Percentiles rank a stretch among this genome's conserved stretches.
These are phyloP conservation scores for Carassius gibelio DNA, from an alignment of 2,113 vertebrate species.

Conservation along the genomic window DNA sequence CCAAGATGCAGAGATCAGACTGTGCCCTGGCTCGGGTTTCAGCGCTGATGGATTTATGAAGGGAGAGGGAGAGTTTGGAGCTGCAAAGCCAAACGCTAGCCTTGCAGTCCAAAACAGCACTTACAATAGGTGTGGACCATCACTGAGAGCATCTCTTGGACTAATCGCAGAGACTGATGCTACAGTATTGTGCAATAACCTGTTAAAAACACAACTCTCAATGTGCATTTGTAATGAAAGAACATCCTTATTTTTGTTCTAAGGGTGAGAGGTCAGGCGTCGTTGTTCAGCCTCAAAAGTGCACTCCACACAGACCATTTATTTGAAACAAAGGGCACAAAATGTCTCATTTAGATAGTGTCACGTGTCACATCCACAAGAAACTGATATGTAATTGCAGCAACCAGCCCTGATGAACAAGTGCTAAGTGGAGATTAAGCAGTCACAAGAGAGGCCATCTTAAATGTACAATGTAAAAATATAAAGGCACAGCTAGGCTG, in stretches of 20 bases:
- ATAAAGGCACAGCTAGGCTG: too few species aligned
- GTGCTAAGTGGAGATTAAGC: too few species aligned
- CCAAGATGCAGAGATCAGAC: not conserved
- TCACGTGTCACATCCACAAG: too few species aligned
- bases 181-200: not conserved
- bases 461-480: too few species aligned
- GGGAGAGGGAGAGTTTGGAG: constrained; percentile 19
- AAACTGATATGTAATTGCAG: too few species aligned
- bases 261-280: constrained; percentile 3
- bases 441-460: too few species aligned
- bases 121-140: constrained; percentile 25
- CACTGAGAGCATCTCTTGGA: constrained; percentile 22
- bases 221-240: not conserved
- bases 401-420: too few species aligned
- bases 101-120: constrained; percentile 12
- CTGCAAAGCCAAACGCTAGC: not conserved
- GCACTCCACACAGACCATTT: too few species aligned
- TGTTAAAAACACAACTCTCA: constrained; percentile 5
- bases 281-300: constrained; percentile 3
- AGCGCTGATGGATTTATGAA: not conserved
- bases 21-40: not conserved
- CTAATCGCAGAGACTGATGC: not conserved
- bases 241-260: constrained; percentile 12
- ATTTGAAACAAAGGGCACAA: too few species aligned
- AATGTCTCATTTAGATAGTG: too few species aligned